Base-by-base conservation (phyloP, 2,888 invertebrate genomes). In the Muschampia plurimacula region DNA sequence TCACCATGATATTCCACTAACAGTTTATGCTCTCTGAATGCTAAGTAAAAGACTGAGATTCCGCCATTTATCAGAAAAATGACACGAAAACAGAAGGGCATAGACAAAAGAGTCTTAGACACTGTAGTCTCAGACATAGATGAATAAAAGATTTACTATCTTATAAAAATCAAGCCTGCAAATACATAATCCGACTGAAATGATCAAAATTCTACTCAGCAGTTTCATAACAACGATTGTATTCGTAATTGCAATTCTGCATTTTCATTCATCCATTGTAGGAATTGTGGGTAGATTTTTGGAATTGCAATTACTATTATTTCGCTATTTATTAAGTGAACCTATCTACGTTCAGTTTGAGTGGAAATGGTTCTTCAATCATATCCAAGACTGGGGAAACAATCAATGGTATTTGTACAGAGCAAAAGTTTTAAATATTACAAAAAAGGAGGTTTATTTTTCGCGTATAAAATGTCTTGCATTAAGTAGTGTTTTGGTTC, bases 191-290 rank as follows among this genome's bases (percentile, higher is more conserved):
- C 15, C 55, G 9, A 22, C 9, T 55, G 55, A 55, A 55, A 22
- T 10, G 22, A 55, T 22, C 55, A 55, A 52, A 52, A 55, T 55
- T 9, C 13, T 55, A 55, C 22, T 22, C 55, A 9, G 55, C 15
- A 22, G 15, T 55, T 55, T 55, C 55, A 55, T 55, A 22, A 55
- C 22, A 55, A 22, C 22, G 22, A 55, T 55, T 55, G 22, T 55
- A 55, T 22, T 15, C n/a, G 6, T 52, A n/a, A 15, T 7, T 55
- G 5, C 22, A 55, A 55, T 22, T 55, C 55, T 22, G 55, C 55
- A 55, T 55, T 55, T 55, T 22, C 55, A 55, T 55, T 55, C 55
- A 55, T 55, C 55, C 22, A 55, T 55, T 55, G 55, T 55, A 9
- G 55, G 55, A 22, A 22, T 22, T 28, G 10, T 22, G 10, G 55